These are phyloP conservation scores for Leptopilina boulardi DNA, from an alignment of 1,140 invertebrate species.

Conservation along the genomic window DNA sequence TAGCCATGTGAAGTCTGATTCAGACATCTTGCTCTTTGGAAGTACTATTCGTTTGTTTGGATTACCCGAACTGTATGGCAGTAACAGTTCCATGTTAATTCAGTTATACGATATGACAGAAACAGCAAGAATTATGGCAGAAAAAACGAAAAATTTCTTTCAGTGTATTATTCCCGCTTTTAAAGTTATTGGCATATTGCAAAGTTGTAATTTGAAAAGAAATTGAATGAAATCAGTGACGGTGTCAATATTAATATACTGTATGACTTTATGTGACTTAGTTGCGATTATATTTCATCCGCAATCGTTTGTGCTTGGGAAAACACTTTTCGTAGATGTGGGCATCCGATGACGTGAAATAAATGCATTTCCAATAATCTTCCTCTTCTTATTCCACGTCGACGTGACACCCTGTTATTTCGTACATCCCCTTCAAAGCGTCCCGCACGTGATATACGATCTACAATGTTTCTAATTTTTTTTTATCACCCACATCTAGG, in stretches of 20 bases:
- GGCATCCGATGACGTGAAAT: constrained; percentile 46
- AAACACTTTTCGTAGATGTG: constrained; percentile 41
- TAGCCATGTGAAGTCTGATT: too few relatives aligned
- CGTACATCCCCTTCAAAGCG: constrained; percentile 33
- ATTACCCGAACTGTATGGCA: too few relatives aligned
- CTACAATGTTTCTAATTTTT: background rate
- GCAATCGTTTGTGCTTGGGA: constrained; percentile 20
- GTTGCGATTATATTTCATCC: constrained; percentile 43
- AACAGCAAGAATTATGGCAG: too few relatives aligned
- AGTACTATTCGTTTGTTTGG: too few relatives aligned
- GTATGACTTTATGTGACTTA: background rate
- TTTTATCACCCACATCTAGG: background rate
- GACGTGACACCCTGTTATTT: constrained; percentile 54
- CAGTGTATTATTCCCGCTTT: too few relatives aligned
- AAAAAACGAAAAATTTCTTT: too few relatives aligned
- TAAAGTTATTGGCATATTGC: too few relatives aligned
- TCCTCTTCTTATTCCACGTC: constrained; percentile 40
- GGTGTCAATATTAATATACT: constrained; percentile 1
- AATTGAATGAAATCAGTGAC: background rate
- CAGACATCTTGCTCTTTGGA: too few relatives aligned
- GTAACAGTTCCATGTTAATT: too few relatives aligned
- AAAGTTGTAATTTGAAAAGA: background rate
- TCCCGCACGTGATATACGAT: constrained; percentile 16
- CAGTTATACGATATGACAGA: too few relatives aligned
- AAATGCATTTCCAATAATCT: constrained; percentile 57